phyloP scores from a whole-genome alignment of 2,888 invertebrate genomes.

The Acrocera orbiculus region DNA sequence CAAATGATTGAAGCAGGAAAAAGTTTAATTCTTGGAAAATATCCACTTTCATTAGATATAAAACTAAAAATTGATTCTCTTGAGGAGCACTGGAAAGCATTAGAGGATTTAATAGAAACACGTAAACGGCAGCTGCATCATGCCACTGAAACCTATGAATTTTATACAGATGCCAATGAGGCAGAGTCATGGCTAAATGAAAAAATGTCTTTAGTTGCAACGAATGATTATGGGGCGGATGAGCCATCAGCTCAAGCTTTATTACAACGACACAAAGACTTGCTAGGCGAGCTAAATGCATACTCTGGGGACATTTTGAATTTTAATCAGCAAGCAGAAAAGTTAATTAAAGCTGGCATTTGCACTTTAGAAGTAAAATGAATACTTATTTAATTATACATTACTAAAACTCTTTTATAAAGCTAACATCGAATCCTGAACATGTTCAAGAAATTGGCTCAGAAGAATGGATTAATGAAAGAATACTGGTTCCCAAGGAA shows the following conservation, averaged over 20 bases:
- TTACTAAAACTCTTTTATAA: constrained; percentile 16
- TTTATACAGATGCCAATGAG: constrained; percentile 94
- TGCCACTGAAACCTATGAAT: constrained; percentile 86
- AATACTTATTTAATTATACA: neutral
- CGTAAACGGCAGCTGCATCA: constrained; percentile 63
- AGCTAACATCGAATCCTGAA: constrained; percentile 44
- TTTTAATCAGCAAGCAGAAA: constrained; percentile 60
- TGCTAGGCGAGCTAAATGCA: constrained; percentile 76
- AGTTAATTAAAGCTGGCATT: constrained; percentile 59
- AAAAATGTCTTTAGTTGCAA: constrained; percentile 77
- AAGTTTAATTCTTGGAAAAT: constrained; percentile 55
- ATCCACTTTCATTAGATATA: constrained; percentile 67
- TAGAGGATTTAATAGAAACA: constrained; percentile 63
- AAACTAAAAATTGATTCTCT: constrained; percentile 61
- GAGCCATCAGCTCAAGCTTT: constrained; percentile 81
- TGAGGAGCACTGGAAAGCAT: constrained; percentile 71
- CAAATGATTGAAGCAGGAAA: constrained; percentile 54
- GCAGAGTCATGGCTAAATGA: constrained; percentile 96
- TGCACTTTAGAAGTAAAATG: constrained; percentile 27
- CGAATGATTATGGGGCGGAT: constrained; percentile 81
- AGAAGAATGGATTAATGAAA: constrained; percentile 63
- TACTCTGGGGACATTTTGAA: constrained; percentile 73
- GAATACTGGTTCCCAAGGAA: constrained; percentile 71
- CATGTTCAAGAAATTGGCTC: constrained; percentile 39
- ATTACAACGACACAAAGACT: constrained; percentile 66